Evolutionary conservation across 2,888 invertebrate species (phyloP).

Genomic region (Boloria euphrosyne): DNA sequence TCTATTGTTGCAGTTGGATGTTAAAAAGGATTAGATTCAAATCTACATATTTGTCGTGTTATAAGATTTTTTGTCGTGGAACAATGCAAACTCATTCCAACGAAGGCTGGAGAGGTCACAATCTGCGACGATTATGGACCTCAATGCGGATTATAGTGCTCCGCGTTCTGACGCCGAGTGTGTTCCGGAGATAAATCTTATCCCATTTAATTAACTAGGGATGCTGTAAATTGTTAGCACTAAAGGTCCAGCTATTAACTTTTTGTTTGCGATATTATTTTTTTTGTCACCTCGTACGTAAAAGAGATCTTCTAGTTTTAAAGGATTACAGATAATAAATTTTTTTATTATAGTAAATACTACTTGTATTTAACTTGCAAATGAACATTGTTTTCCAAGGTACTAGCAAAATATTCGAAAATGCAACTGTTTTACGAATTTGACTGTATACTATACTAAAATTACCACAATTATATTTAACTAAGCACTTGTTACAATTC

Average conservation of each 20-base stretch:
- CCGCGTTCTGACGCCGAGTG: constrained; percentile 29
- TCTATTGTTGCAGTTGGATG: too few species aligned
- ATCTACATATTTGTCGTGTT: too few species aligned
- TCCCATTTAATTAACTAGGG: constrained; percentile 31
- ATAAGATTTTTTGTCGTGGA: background rate
- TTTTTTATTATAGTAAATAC: too few species aligned
- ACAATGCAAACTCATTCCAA: constrained; percentile 19
- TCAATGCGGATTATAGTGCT: constrained; percentile 38
- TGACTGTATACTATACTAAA: too few species aligned
- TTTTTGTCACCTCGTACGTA: background rate
- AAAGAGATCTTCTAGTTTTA: background rate
- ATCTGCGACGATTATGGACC: constrained; percentile 36
- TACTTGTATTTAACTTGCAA: too few species aligned
- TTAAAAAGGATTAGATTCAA: too few species aligned
- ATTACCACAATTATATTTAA: too few species aligned
- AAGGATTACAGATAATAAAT: too few species aligned
- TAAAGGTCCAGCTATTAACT: constrained; percentile 20
- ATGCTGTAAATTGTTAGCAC: constrained; percentile 19
- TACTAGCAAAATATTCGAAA: too few species aligned
- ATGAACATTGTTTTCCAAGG: too few species aligned
- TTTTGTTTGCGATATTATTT: constrained; percentile 20
- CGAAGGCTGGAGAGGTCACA: constrained; percentile 32
- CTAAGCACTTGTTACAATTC: too few species aligned
- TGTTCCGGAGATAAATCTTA: constrained; percentile 34
- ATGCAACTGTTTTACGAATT: too few species aligned